A percentile compares a stretch with the other conserved stretches of the same genome.
These are phyloP conservation scores for Gobio gobio DNA, from an alignment of 2,113 vertebrate species.

Conservation along the genomic window DNA sequence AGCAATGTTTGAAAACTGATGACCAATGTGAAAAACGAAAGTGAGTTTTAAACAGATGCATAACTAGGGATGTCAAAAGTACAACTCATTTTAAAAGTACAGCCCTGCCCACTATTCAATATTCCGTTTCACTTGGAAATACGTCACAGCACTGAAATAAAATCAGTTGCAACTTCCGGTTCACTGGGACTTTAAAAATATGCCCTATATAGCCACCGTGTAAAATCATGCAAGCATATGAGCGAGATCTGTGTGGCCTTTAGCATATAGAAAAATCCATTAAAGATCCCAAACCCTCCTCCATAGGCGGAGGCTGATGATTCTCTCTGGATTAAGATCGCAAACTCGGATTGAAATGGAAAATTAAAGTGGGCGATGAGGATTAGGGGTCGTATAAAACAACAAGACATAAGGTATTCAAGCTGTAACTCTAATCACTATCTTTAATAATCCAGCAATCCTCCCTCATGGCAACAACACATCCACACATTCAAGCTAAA, in stretches of 20 bases:
- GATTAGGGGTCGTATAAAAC: constrained; percentile 23
- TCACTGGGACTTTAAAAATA: not conserved
- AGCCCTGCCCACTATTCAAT: too few species aligned
- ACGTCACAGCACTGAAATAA: too few species aligned
- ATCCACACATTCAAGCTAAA: not conserved
- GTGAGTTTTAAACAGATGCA: not conserved
- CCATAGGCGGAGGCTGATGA: not conserved
- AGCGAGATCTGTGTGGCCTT: not conserved
- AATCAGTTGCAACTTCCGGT: too few species aligned
- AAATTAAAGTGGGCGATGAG: constrained; percentile 30
- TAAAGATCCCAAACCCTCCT: not conserved
- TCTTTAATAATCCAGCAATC: constrained; percentile 28
- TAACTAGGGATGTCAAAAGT: not conserved
- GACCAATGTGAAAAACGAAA: too few species aligned
- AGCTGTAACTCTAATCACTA: constrained; percentile 15
- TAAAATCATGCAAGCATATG: not conserved
- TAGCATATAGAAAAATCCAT: not conserved
- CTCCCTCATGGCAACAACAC: not conserved
- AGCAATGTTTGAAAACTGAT: too few species aligned
- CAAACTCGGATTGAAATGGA: constrained; percentile 1
- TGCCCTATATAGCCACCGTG: not conserved
- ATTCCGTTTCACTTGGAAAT: too few species aligned
- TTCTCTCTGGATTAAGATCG: constrained; percentile 30
- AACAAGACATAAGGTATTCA: too few species aligned
- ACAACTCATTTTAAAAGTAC: not conserved